Base-by-base conservation (phyloP, 30 jellyfish, hydroid and myxozoan species). In the Cassiopea xamachana region DNA sequence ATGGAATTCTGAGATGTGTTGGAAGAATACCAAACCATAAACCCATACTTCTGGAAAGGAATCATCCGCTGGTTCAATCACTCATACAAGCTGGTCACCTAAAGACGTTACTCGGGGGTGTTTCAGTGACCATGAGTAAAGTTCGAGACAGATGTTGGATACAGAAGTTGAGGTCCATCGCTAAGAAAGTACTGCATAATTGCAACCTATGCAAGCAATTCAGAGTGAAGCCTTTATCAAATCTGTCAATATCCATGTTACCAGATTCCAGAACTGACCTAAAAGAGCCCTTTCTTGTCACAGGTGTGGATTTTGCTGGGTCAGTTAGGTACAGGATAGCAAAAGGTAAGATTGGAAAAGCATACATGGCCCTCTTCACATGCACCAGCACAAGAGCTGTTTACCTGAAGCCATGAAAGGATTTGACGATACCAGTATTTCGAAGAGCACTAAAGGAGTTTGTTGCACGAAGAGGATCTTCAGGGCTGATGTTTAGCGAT, bases 21-120 rank as follows among this genome's bases (percentile, higher is more conserved):
- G 94, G 89, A 87, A 87, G 94, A 79, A 88, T 88, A 18, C 91
- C 91, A 88, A 85, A 85, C 50, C 79, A 88, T 87, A 78, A 79
- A 17, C 96, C 91, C 14, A 88, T 88, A 79, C 80, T 88, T 79
- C 58, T 79, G 91, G 91, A 85, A 62, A 80, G 69, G 80, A 87
- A 77, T 89, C 48, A 61, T 77, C 80, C 80, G 71, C 67, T 77
- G 94, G 94, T 78, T 55, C 77, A 47, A 64, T 79, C 87, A 70
- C 80, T 89, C 59, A 89, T 89, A 68, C 82, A 80, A 87, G 80
- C 70, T 48, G 39, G 87, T 85, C 91, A 89, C 81, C 75, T 45
- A 76, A 79, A 69, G 74, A 89, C 91, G 45, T 85, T 89, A 60
- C 91, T 79, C 67, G 87, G 91, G 96, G 96, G 88, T 79, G 96